phyloP scores from a whole-genome alignment of 2,113 vertebrate species.

The Camelus bactrianus region DNA sequence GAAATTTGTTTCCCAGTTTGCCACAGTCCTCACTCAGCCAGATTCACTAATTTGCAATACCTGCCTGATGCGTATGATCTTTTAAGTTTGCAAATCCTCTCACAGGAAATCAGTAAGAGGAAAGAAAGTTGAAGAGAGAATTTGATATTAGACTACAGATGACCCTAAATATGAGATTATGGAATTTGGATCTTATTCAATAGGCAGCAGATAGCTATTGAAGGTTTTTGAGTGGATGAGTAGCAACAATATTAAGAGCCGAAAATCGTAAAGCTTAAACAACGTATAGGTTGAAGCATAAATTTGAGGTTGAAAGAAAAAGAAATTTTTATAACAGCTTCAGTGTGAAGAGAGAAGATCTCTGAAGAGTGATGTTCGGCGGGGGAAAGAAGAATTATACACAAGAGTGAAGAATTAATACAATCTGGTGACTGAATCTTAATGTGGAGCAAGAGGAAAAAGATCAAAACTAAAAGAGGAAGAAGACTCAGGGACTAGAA shows the following conservation, averaged over 20 bases:
- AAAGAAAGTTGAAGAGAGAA: neutral
- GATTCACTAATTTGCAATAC: neutral
- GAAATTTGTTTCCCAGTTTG: constrained; percentile 14
- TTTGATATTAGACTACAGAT: neutral
- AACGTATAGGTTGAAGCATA: neutral
- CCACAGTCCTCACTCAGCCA: neutral
- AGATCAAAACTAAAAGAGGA: neutral
- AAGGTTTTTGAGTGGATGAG: neutral
- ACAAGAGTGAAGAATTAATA: neutral
- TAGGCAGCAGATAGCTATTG: neutral
- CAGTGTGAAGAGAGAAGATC: neutral
- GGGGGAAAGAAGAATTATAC: neutral
- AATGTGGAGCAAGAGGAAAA: neutral
- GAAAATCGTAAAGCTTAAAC: neutral
- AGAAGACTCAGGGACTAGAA: neutral
- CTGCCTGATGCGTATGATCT: neutral
- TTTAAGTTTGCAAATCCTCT: neutral
- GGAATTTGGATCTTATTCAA: neutral
- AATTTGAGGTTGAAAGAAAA: constrained; percentile 38
- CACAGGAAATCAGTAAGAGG: neutral
- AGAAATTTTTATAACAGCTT: neutral
- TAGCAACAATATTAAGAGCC: neutral
- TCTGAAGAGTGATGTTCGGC: neutral
- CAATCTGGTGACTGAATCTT: neutral
- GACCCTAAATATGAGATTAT: neutral